Evolutionary conservation across 2,888 invertebrate genomes (phyloP).

Genomic region (Yponomeuta malinellus): DNA sequence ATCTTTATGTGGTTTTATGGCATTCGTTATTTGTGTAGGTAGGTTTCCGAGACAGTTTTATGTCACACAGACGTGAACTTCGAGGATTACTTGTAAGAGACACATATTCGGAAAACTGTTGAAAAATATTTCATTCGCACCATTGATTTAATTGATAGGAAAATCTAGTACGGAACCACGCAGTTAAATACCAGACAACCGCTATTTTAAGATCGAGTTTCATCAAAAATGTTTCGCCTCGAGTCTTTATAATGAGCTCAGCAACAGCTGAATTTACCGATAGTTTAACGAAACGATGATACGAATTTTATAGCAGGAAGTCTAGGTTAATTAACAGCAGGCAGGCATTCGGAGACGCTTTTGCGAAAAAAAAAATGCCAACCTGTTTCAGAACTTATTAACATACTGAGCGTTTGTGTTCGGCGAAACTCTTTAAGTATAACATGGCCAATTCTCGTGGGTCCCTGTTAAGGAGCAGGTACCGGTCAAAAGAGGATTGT

Average conservation of each 20-base stretch:
- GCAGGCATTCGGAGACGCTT: conserved; percentile 8
- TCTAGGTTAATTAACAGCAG: conserved; percentile 3
- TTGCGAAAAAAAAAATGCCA: neutral
- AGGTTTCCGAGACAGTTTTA: too few relatives aligned
- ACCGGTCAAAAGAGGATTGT: too few relatives aligned
- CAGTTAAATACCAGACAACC: neutral
- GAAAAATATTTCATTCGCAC: neutral
- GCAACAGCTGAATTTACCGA: neutral
- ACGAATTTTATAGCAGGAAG: conserved; percentile 10
- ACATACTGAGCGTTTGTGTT: conserved; percentile 10
- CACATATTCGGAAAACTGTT: too few relatives aligned
- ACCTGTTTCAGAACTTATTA: conserved; percentile 9
- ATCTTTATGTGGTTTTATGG: too few relatives aligned
- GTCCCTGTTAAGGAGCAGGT: too few relatives aligned
- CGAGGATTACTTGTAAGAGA: too few relatives aligned
- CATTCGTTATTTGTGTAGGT: too few relatives aligned
- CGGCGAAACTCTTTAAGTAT: conserved; percentile 2
- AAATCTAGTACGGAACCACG: neutral
- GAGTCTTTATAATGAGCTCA: neutral
- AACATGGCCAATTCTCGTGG: neutral
- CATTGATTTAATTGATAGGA: neutral
- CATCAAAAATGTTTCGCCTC: neutral
- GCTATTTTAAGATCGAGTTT: neutral
- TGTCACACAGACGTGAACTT: too few relatives aligned
- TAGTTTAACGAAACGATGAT: neutral